Conservation (phyloP, 2,888 invertebrate species). For the Neoaliturus tenellus region DNA sequence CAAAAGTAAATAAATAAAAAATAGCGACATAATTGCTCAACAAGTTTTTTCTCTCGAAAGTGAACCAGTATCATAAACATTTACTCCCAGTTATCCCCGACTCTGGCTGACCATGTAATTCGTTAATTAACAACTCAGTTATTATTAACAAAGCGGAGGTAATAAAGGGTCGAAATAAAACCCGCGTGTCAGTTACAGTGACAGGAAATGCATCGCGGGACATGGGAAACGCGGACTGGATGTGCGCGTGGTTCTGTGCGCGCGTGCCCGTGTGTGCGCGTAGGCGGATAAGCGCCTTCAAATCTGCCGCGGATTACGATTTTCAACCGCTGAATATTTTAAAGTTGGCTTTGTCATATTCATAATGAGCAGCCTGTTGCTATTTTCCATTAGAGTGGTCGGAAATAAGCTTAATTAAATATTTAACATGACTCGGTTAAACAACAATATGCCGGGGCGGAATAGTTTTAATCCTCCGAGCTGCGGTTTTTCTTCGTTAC, state of each 20-base stretch:
- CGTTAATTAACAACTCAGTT: constrained; percentile 5
- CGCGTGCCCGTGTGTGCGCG: background rate
- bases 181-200: background rate
- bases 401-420: constrained; percentile 21
- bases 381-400: constrained; percentile 3
- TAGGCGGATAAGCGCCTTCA: constrained; percentile 27
- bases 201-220: constrained; percentile 7
- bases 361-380: constrained; percentile 22
- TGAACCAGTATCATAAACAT: too few relatives aligned
- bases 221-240: constrained; percentile 7
- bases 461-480: background rate
- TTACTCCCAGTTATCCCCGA: background rate
- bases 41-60: too few relatives aligned
- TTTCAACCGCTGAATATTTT: constrained; percentile 20
- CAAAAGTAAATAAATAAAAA: too few relatives aligned
- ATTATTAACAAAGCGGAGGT: constrained; percentile 5
- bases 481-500: background rate
- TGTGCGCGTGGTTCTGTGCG: background rate
- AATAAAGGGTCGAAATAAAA: constrained; percentile 4
- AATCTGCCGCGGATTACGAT: constrained; percentile 34
- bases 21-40: too few relatives aligned
- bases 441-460: background rate
- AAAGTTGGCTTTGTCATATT: constrained; percentile 26
- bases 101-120: background rate
- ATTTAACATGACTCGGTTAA: constrained; percentile 3